Base-by-base conservation (phyloP, 2,797 vertebrate genomes). In the Scolopax bukidnonensis region DNA sequence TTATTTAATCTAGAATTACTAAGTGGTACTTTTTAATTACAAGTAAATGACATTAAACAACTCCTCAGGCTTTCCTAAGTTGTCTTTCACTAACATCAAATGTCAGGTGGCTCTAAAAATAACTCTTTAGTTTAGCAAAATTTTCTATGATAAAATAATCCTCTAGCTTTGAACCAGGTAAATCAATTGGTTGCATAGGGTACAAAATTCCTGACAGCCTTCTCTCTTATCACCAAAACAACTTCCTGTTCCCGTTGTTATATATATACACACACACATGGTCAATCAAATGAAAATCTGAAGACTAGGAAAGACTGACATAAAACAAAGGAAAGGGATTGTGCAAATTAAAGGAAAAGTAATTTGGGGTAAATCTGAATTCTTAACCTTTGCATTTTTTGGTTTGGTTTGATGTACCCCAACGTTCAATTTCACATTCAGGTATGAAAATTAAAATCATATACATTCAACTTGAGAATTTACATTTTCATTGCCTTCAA, bases 41-140 rank as follows among this genome's bases (percentile, higher is more conserved):
- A 84, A 82, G 54, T 19, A 89, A 73, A 63, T 64, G 24, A 57
- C 48, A 88, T 60, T 48, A 75, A 91, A 91, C n/a, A 68, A 71
- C 13, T 54, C 25, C 27, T 87, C 20, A 87, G 53, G 63, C 24
- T 28, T 53, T 59, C 75, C 25, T 28, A 93, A 94, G 61, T 81
- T 86, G 64, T 45, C 53, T 81, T 86, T 84, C 36, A 48, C 24
- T 63, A 73, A 67, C 16, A 28, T 60, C 57, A 69, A 94, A 87
- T 75, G 48, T 67, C 64, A 94, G 68, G 80, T 32, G 51, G 50
- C 50, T 91, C 61, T 84, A 88, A 93, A 95, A 93, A 81, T 51
- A 88, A 67, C n/a, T 88, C 41, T 63, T 76, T 86, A 84, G 70
- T 74, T 78, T 69, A 87, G 77, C 27, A 84, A 48, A 33, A 79